Evolutionary conservation across 2,888 invertebrate species (phyloP).

Genomic region (Urechis unicinctus): DNA sequence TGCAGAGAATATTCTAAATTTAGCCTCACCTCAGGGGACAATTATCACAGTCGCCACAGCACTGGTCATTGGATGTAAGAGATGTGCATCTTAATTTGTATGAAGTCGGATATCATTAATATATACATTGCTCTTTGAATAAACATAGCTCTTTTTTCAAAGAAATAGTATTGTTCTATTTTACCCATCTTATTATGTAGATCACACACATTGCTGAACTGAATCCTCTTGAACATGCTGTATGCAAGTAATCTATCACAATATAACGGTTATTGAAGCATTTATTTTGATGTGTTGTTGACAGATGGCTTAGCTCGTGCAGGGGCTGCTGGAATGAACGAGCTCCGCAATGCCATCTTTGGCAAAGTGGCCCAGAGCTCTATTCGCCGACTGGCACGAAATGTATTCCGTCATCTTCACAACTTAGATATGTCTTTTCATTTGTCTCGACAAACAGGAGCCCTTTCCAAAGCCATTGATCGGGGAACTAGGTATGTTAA

Average conservation of each 20-base stretch:
- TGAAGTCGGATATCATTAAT: too few species aligned
- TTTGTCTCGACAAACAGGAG: conserved; percentile 88
- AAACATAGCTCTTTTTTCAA: too few species aligned
- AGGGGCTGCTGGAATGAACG: conserved; percentile 87
- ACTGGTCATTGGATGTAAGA: conserved; percentile 80
- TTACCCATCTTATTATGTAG: too few species aligned
- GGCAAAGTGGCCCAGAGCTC: conserved; percentile 96
- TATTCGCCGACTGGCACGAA: conserved; percentile 84
- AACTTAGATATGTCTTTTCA: conserved; percentile 91
- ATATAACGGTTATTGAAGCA: background rate
- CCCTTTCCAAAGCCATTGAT: conserved; percentile 74
- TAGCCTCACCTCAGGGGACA: conserved; percentile 55
- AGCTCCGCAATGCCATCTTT: conserved; percentile 94
- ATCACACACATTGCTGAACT: too few species aligned
- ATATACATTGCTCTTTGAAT: too few species aligned
- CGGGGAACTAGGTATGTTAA: conserved; percentile 49
- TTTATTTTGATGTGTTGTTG: too few species aligned
- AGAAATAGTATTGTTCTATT: too few species aligned
- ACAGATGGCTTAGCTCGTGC: conserved; percentile 89
- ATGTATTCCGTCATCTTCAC: conserved; percentile 93
- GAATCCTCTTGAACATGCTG: too few species aligned
- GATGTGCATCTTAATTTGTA: conserved; percentile 14
- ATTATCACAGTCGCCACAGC: conserved; percentile 72
- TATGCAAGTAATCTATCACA: background rate
- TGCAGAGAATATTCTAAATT: conserved; percentile 59